Evolutionary conservation across 2,797 vertebrate species (phyloP).

Genomic region (Pristis pectinata): DNA sequence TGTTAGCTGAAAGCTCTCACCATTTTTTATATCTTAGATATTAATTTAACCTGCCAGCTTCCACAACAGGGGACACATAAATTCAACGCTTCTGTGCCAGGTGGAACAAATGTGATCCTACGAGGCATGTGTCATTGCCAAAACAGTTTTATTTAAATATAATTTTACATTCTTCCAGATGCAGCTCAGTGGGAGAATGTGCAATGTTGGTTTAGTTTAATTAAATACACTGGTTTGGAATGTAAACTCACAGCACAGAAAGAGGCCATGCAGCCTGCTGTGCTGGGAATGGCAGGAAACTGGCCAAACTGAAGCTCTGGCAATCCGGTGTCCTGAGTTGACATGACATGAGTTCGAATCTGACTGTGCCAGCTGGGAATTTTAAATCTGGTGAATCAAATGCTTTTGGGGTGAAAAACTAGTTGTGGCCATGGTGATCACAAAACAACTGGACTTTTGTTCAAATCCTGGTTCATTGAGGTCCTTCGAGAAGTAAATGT

Average conservation of each 20-base stretch:
- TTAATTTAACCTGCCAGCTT: conserved; percentile 5
- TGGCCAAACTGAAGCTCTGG: too few species aligned
- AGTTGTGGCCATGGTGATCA: too few species aligned
- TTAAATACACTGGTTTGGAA: neutral
- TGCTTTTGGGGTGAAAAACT: too few species aligned
- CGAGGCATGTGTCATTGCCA: neutral
- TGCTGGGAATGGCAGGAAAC: too few species aligned
- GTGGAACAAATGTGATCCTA: neutral
- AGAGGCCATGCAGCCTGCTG: neutral
- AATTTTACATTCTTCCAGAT: neutral
- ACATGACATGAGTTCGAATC: too few species aligned
- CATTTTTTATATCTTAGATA: neutral
- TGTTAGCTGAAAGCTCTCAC: neutral
- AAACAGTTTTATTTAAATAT: too few species aligned
- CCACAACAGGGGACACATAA: neutral
- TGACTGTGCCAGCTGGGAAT: too few species aligned
- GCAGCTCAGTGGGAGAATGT: neutral
- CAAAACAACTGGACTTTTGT: too few species aligned
- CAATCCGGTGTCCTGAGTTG: too few species aligned
- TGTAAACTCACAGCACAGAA: neutral
- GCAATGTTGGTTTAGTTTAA: neutral
- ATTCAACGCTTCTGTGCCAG: neutral
- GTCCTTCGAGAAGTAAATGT: too few species aligned
- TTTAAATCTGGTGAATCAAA: too few species aligned
- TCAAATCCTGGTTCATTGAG: too few species aligned